Evolutionary conservation across 1,140 invertebrate species (phyloP).

Genomic region (Microplitis mediator): DNA sequence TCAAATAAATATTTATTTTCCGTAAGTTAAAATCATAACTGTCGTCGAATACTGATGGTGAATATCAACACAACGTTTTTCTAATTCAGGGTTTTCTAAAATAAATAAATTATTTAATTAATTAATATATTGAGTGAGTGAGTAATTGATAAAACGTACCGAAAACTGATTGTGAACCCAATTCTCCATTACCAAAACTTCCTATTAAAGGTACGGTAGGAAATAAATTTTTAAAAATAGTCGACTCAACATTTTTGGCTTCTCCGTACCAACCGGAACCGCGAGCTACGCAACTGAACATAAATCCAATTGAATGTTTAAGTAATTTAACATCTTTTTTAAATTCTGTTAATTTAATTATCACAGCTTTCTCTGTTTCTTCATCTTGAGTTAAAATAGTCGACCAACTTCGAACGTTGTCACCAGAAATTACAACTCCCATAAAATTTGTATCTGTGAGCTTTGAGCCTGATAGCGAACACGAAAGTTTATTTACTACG

Average conservation of each 20-base stretch:
- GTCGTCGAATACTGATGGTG: conserved; percentile 43
- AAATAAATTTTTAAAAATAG: conserved; percentile 66
- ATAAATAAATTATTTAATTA: conserved; percentile 17
- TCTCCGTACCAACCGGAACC: conserved; percentile 55
- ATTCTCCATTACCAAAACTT: conserved; percentile 68
- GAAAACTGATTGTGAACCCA: conserved; percentile 51
- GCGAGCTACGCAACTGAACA: conserved; percentile 67
- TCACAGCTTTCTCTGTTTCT: conserved; percentile 37
- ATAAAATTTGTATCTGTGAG: conserved; percentile 28
- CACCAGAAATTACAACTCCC: conserved; percentile 44
- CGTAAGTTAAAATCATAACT: conserved; percentile 56
- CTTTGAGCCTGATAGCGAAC: conserved; percentile 13
- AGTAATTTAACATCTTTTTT: conserved; percentile 43
- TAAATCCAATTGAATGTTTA: conserved; percentile 62
- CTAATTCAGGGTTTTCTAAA: conserved; percentile 30
- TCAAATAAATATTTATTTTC: conserved; percentile 29
- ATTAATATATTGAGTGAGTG: neutral
- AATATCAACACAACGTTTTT: neutral
- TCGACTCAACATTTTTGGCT: conserved; percentile 62
- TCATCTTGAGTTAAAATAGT: conserved; percentile 42
- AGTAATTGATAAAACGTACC: neutral
- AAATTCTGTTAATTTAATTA: conserved; percentile 39
- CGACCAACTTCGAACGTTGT: conserved; percentile 49
- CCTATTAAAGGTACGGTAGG: conserved; percentile 66
- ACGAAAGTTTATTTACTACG: conserved; percentile 31